A percentile compares a stretch with the other conserved stretches of the same genome.
phyloP scores from a whole-genome alignment of 2,113 vertebrate species.

The Arizona elegans region DNA sequence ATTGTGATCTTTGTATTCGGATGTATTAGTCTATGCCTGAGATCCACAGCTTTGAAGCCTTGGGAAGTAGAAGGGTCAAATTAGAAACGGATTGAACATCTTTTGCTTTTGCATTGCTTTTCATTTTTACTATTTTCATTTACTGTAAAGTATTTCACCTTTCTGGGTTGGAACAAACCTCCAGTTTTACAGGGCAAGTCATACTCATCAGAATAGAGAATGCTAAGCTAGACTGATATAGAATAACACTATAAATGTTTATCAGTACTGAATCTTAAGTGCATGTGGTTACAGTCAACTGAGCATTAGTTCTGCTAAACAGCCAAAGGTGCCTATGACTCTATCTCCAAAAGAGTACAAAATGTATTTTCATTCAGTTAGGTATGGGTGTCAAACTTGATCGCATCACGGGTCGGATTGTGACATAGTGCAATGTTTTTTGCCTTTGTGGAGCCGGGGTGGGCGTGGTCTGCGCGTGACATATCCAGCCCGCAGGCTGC shows the following conservation, averaged over 20 bases:
- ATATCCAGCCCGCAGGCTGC: background rate
- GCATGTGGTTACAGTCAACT: background rate
- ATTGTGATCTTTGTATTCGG: conserved; percentile 34
- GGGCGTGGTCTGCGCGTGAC: background rate
- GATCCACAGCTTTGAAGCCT: conserved; percentile 6
- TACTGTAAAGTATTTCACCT: background rate
- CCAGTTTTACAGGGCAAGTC: background rate
- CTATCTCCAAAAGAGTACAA: background rate
- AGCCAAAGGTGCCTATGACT: background rate
- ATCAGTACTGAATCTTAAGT: background rate
- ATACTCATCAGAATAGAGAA: background rate
- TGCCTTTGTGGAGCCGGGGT: background rate
- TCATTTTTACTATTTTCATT: background rate
- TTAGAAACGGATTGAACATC: background rate
- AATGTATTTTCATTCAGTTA: background rate
- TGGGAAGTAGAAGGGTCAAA: conserved; percentile 1
- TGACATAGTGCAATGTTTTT: background rate
- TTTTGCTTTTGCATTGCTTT: background rate
- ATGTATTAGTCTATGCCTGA: conserved; percentile 20
- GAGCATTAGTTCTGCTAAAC: background rate
- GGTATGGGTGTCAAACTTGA: background rate
- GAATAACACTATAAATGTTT: background rate
- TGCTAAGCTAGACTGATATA: background rate
- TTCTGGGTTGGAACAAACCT: background rate
- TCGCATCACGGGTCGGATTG: background rate